Percentiles rank a stretch among this genome's conserved stretches.
Conservation (phyloP, 2,888 invertebrate genomes). For the Cheilosia vernalis region DNA sequence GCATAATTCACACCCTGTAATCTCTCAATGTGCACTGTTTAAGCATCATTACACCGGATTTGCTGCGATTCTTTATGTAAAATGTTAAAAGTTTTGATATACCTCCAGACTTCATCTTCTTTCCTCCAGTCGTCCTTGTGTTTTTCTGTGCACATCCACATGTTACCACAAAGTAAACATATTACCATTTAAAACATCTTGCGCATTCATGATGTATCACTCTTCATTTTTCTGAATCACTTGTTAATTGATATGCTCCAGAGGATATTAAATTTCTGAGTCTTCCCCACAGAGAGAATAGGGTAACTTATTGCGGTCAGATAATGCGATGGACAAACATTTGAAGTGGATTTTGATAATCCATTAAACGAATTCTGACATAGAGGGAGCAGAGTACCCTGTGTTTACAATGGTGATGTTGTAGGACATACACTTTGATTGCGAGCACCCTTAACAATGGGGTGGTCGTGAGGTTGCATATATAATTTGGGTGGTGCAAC, state of each 20-base stretch:
- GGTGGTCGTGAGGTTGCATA: conserved; percentile 17
- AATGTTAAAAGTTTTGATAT: too few relatives aligned
- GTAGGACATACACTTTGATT: conserved; percentile 75
- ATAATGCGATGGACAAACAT: conserved; percentile 77
- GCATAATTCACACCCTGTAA: too few relatives aligned
- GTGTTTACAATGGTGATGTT: conserved; percentile 51
- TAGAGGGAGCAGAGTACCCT: conserved; percentile 69
- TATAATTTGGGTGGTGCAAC: conserved; percentile 36
- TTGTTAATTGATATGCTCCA: conserved; percentile 66
- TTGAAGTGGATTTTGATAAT: conserved; percentile 81
- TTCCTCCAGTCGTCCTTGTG: neutral
- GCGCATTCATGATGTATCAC: conserved; percentile 69
- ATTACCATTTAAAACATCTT: conserved; percentile 35
- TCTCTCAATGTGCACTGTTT: too few relatives aligned
- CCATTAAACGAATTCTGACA: conserved; percentile 79
- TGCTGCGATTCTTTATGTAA: too few relatives aligned
- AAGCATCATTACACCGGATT: too few relatives aligned
- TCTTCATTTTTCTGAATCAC: conserved; percentile 60
- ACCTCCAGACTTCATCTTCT: neutral
- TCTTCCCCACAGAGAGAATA: conserved; percentile 36
- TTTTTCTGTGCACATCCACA: neutral
- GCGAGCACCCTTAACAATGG: conserved; percentile 52
- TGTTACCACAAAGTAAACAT: neutral
- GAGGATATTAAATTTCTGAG: conserved; percentile 47
- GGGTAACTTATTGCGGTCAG: conserved; percentile 41